Evolutionary conservation across 2,888 invertebrate genomes (phyloP), one percentile per base, ranked within the genome.

Genomic region (Blastobasis adustella): DNA sequence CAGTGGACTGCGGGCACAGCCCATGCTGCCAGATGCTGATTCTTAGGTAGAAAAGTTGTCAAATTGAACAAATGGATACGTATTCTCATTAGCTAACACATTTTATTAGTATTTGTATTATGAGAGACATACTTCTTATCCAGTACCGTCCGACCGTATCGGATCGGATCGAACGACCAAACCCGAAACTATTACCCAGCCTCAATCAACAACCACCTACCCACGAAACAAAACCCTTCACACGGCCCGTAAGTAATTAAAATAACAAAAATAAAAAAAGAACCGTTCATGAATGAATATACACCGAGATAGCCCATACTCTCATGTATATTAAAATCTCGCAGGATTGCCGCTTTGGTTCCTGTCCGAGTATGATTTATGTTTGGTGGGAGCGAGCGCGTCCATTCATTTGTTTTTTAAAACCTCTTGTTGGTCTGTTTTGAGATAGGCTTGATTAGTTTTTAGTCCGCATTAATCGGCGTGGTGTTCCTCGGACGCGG

Each of bases 311-410:
- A 69, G 70, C 61, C 65, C 23, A 23, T 23, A 23, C 23, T 70
- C 78, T 79, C 79, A 80, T 83, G 85, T 86, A 82, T 87, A 87
- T 87, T 87, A 87, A 85, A 85, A 82, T 76, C 81, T 79, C 71
- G 65, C 67, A 62, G 70, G 71, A 72, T 74, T 75, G 71, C 71
- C 64, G 67, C 74, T 76, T 79, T 69, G 66, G 73, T 73, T 71
- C 74, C 80, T 70, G 74, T 67, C 75, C 62, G 54, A 57, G 55
- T 62, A 76, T 87, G 86, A 87, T 87, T 87, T 87, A 87, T 86
- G 79, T 69, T 61, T 64, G 62, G 63, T 65, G 69, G 78, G 70
- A 76, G 78, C 76, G 69, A 64, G 78, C 82, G 76, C 79, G 78
- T 78, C 71, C 86, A 83, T 85, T 84, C 86, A 86, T 86, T 85